These are phyloP conservation scores for Rachycentron canadum DNA, from an alignment of 2,797 vertebrate genomes.

Conservation along the genomic window DNA sequence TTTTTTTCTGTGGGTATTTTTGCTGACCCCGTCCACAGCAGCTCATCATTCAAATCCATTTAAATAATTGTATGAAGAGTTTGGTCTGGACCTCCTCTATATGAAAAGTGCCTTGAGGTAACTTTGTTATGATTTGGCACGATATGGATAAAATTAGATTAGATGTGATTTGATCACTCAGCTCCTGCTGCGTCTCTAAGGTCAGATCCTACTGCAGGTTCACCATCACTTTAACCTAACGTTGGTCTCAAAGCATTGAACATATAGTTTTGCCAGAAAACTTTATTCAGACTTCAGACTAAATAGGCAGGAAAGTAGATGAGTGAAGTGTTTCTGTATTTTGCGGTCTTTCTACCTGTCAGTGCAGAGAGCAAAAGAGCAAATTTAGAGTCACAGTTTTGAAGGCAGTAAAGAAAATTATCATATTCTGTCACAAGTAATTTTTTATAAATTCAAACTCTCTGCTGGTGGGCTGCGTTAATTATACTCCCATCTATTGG, in stretches of 20 bases:
- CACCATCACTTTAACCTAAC: not conserved
- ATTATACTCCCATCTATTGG: constrained; percentile 13
- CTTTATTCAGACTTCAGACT: not conserved
- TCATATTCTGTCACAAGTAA: constrained; percentile 5
- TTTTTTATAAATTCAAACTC: constrained; percentile 6
- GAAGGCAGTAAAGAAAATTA: constrained; percentile 1
- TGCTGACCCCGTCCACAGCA: too few species aligned
- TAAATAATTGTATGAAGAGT: too few species aligned
- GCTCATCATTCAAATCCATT: too few species aligned
- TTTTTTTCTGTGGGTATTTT: too few species aligned
- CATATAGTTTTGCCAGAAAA: not conserved
- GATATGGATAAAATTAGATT: too few species aligned
- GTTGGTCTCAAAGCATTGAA: not conserved
- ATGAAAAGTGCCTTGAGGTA: too few species aligned
- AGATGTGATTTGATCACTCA: too few species aligned
- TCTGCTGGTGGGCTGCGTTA: constrained; percentile 2
- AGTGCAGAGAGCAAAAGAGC: not conserved
- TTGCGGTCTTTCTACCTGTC: not conserved
- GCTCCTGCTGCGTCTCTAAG: too few species aligned
- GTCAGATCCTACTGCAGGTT: too few species aligned
- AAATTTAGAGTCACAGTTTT: not conserved
- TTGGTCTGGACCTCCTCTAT: too few species aligned
- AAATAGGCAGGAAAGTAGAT: not conserved
- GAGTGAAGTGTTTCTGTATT: not conserved
- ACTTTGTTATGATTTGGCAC: too few species aligned